Evolutionary conservation across 2,113 vertebrate genomes (phyloP), one percentile per base, ranked within the genome.

Genomic region (Gracilinanus agilis): DNA sequence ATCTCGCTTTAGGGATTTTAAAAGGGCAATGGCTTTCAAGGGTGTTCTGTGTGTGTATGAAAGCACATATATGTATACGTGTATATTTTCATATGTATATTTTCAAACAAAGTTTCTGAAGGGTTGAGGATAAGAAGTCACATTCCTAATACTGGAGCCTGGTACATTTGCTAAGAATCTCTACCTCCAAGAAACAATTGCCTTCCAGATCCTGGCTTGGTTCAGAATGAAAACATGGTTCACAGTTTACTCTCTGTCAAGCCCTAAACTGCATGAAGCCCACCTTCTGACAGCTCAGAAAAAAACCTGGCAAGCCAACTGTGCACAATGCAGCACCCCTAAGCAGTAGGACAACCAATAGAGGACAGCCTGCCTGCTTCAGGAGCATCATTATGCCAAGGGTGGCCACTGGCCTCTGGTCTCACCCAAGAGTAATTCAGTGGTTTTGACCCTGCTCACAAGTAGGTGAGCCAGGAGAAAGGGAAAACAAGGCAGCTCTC

Each of bases 401-500:
- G 93, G 53, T 67, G 95, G 95, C 58, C 90, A 61, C 89, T 29
- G 25, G 95, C 91, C 95, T 95, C 88, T 24, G 3, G 44, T 13
- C 92, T 91, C 44, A 44, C 90, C 49, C 21, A 8, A 92, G 54
- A 94, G 92, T 40, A n/a, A 23, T 67, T 95, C 95, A 96, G 92
- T 25, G 94, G 92, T 53, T 88, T 92, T 44, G 88, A 88, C 90
- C 19, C 0, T 0, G 9, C 90, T 24, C 91, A 53, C 0, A 83
- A 55, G 93, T 12, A 97, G 89, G 89, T 91, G 49, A 55, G 53
- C 90, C 88, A 9, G 11, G 93, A 97, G 67, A 61, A 90, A 55
- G 92, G 93, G 89, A 55, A 93, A 89, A 93, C 97, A 97, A 61
- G 88, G 96, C 94, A 93, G 88, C 93, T 95, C 92, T 91, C 75